phyloP scores from a whole-genome alignment of 2,797 vertebrate species.

The Corythornis leucogaster region DNA sequence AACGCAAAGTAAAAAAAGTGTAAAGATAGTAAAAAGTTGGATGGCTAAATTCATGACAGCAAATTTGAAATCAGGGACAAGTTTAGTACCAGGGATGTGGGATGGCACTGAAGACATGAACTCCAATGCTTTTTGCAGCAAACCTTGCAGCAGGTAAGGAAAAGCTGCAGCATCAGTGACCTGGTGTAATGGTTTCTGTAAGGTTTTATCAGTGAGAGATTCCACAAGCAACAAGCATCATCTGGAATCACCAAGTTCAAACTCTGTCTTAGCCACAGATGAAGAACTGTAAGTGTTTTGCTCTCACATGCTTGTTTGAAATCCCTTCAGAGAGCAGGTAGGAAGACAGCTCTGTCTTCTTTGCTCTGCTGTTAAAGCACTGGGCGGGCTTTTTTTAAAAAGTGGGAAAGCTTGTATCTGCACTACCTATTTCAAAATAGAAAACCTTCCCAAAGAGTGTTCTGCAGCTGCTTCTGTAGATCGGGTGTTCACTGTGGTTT shows the following conservation, averaged over 20 bases:
- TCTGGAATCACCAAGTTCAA: neutral
- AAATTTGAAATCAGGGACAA: neutral
- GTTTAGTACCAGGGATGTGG: neutral
- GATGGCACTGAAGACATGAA: fast-evolving
- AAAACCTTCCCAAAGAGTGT: neutral
- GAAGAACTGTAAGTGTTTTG: fast-evolving
- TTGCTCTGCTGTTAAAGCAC: neutral
- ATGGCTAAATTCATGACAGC: neutral
- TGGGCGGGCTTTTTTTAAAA: neutral
- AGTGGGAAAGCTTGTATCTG: neutral
- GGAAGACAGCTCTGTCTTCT: neutral
- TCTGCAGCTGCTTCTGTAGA: neutral
- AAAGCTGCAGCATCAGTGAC: neutral
- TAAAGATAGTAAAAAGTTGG: neutral
- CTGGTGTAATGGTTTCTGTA: neutral
- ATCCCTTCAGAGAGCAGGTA: neutral
- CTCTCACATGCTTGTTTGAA: neutral
- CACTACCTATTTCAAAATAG: neutral
- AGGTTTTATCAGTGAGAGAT: neutral
- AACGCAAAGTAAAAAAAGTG: neutral
- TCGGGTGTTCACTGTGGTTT: neutral
- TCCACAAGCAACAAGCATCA: neutral
- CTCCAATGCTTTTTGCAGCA: neutral
- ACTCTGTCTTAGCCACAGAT: neutral
- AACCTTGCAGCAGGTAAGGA: neutral